These are phyloP conservation scores for Microcebus tavaratra DNA, from an alignment of 2,113 vertebrate genomes.

Conservation along the genomic window DNA sequence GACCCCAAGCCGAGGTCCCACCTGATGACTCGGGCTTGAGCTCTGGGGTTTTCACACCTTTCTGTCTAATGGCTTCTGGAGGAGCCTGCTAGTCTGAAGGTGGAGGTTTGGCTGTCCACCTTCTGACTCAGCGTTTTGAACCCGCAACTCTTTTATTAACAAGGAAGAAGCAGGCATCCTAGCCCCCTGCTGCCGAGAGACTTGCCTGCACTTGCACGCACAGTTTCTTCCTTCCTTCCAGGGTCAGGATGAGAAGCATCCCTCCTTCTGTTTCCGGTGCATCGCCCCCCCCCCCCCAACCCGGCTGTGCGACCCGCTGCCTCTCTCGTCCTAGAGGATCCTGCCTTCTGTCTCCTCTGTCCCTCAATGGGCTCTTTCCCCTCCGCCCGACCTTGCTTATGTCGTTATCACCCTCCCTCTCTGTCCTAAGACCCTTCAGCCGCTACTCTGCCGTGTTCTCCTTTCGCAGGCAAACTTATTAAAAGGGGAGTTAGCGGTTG, in stretches of 20 bases:
- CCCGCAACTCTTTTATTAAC: background rate
- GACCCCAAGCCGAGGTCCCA: background rate
- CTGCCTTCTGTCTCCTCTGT: background rate
- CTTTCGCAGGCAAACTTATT: background rate
- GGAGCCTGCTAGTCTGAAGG: background rate
- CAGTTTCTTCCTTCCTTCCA: conserved; percentile 12
- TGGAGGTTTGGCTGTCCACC: background rate
- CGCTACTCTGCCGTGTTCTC: background rate
- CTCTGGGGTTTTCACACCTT: background rate
- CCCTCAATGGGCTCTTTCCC: background rate
- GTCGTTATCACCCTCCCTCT: background rate
- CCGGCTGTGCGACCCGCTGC: background rate
- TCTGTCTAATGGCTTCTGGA: conserved; percentile 21
- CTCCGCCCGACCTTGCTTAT: background rate
- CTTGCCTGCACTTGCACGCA: background rate
- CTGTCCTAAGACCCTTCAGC: background rate
- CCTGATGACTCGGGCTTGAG: background rate
- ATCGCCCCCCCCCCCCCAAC: background rate
- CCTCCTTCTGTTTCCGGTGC: background rate
- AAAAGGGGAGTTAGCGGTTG: background rate
- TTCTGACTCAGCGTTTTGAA: background rate
- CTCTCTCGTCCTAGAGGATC: background rate
- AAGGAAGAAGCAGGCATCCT: background rate
- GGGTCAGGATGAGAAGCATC: background rate
- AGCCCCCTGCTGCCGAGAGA: background rate